These are phyloP conservation scores for Lethrus apterus DNA, from an alignment of 1,140 invertebrate genomes.

Conservation along the genomic window DNA sequence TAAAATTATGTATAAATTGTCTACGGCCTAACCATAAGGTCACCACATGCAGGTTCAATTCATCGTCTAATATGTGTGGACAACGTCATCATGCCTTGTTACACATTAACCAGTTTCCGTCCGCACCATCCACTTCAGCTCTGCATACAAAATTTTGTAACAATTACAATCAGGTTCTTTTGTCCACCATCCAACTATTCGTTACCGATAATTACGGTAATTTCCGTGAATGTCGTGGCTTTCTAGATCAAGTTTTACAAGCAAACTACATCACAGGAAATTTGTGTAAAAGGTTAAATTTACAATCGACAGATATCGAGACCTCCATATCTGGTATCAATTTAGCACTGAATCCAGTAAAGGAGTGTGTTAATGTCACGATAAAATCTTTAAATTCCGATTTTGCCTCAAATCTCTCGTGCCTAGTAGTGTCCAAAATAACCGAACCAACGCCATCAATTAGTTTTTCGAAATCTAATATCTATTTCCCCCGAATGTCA, in stretches of 20 bases:
- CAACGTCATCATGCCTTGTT: too few relatives aligned
- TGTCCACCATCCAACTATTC: slow-evolving; percentile 10
- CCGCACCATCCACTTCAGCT: too few relatives aligned
- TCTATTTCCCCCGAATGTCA: background rate
- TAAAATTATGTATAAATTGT: too few relatives aligned
- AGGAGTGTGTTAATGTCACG: background rate
- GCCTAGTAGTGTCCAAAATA: background rate
- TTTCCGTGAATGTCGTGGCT: slow-evolving; percentile 5
- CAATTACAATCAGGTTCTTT: too few relatives aligned
- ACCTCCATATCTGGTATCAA: slow-evolving; percentile 1
- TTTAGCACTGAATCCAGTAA: background rate
- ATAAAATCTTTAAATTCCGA: background rate
- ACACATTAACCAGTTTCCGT: too few relatives aligned
- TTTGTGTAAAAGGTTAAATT: slow-evolving; percentile 12
- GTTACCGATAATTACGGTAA: slow-evolving; percentile 10
- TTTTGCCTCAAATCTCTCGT: background rate
- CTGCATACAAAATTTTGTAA: too few relatives aligned
- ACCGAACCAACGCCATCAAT: slow-evolving; percentile 2
- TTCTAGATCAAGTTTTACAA: slow-evolving; percentile 14
- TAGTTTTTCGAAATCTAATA: background rate
- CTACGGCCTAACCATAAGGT: too few relatives aligned
- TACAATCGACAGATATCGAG: background rate
- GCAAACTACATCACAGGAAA: slow-evolving; percentile 14
- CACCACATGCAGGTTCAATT: too few relatives aligned
- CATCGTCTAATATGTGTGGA: too few relatives aligned